Evolutionary conservation across 2,797 vertebrate species (phyloP).

Genomic region (Babyrousa celebensis): DNA sequence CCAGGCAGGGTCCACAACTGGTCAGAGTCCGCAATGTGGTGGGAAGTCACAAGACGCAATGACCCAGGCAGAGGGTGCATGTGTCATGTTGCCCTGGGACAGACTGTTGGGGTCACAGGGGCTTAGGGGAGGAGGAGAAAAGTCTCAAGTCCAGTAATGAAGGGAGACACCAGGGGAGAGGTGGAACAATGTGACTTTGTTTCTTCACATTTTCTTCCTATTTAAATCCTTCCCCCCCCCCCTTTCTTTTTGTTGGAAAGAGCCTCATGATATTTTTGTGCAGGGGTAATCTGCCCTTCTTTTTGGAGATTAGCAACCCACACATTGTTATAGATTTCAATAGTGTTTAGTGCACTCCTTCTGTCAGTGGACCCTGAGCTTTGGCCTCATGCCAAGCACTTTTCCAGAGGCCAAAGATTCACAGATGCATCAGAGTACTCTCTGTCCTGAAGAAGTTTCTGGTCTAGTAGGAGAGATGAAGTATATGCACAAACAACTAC

Average conservation of each 20-base stretch:
- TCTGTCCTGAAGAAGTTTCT: not conserved
- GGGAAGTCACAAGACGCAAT: not conserved
- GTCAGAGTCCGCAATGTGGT: too few relatives aligned
- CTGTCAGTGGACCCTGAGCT: not conserved
- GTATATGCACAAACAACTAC: not conserved
- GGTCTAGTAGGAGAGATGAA: not conserved
- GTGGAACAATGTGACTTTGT: not conserved
- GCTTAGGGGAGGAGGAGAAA: not conserved
- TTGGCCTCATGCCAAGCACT: not conserved
- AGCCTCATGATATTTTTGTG: not conserved
- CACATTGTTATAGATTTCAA: not conserved
- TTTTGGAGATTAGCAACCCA: too few relatives aligned
- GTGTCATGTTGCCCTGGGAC: not conserved
- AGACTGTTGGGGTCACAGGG: not conserved
- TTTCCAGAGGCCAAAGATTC: not conserved
- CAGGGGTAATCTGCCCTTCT: not conserved
- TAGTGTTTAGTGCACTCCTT: not conserved
- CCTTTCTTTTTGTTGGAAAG: not conserved
- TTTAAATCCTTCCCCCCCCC: not conserved
- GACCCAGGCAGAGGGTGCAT: not conserved
- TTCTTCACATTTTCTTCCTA: not conserved
- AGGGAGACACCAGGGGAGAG: not conserved
- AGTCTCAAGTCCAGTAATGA: fast-evolving
- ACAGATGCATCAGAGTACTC: not conserved
- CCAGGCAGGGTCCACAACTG: not conserved